Conservation (phyloP, 2,888 invertebrate genomes). For the Timandra comae region DNA sequence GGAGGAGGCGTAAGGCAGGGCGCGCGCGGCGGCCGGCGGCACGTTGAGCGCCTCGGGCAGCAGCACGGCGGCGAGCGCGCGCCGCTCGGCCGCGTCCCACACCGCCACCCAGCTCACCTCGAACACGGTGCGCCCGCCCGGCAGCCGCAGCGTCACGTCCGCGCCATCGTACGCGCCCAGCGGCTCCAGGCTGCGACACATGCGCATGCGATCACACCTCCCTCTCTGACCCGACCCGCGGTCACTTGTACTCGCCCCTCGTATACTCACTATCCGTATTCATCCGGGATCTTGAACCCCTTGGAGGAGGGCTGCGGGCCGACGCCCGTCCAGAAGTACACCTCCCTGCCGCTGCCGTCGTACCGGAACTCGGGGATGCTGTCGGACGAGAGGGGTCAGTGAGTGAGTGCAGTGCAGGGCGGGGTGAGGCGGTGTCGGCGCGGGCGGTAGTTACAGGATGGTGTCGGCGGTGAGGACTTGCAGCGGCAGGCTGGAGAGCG, state of each 20-base stretch:
- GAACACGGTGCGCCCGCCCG: conserved; percentile 88
- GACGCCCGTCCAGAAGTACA: conserved; percentile 92
- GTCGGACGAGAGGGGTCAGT: conserved; percentile 7
- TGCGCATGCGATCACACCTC: not conserved
- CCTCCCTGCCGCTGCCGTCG: conserved; percentile 84
- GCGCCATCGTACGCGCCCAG: conserved; percentile 83
- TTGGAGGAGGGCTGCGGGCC: conserved; percentile 91
- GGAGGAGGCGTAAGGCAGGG: conserved; percentile 64
- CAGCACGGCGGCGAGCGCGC: conserved; percentile 67
- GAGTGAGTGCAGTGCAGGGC: not conserved
- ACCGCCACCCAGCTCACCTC: conserved; percentile 90
- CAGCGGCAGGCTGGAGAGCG: conserved; percentile 83
- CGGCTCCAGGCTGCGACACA: conserved; percentile 82
- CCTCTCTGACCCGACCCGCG: not conserved
- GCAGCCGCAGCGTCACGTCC: conserved; percentile 84
- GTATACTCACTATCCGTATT: conserved; percentile 91
- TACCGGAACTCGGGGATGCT: conserved; percentile 85
- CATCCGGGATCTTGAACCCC: conserved; percentile 90
- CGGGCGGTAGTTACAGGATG: conserved; percentile 59
- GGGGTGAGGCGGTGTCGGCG: not conserved
- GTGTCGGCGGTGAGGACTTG: conserved; percentile 89
- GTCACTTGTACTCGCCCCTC: not conserved
- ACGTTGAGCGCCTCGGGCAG: conserved; percentile 88
- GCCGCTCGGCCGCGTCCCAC: conserved; percentile 79
- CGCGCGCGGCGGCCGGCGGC: conserved; percentile 82